Conservation (phyloP, 2,797 vertebrate genomes). For the Phaenicophaeus curvirostris region DNA sequence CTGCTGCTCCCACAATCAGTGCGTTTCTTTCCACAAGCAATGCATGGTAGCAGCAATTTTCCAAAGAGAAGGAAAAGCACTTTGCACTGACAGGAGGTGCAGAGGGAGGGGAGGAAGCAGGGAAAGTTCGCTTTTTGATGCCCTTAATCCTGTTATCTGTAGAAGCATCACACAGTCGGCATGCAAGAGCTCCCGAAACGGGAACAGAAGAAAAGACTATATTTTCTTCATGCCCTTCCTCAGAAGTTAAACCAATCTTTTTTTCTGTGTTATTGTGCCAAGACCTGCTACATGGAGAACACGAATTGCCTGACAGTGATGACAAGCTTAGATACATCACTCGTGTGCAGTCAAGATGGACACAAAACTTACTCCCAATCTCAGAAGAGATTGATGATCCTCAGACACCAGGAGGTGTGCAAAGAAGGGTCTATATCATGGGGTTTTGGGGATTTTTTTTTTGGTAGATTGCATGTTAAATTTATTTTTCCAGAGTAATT, state of each 20-base stretch:
- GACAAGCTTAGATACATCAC: background rate
- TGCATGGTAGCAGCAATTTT: background rate
- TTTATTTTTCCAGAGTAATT: background rate
- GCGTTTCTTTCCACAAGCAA: background rate
- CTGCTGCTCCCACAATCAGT: conserved; percentile 19
- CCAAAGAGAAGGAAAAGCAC: background rate
- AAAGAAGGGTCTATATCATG: background rate
- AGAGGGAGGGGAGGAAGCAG: background rate
- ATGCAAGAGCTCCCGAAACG: background rate
- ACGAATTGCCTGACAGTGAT: background rate
- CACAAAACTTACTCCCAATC: background rate
- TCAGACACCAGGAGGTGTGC: background rate
- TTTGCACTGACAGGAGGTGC: background rate
- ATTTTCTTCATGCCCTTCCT: background rate
- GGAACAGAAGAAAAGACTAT: background rate
- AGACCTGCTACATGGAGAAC: background rate
- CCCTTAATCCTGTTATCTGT: conserved; percentile 4
- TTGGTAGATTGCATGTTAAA: background rate
- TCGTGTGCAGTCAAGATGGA: accelerated
- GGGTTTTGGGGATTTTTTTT: background rate
- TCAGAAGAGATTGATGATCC: background rate
- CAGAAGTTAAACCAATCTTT: background rate
- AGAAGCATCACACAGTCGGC: background rate
- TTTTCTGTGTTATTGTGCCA: background rate
- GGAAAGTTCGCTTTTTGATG: background rate